Conservation (phyloP, 2,888 invertebrate species). For the Hyalella azteca region DNA sequence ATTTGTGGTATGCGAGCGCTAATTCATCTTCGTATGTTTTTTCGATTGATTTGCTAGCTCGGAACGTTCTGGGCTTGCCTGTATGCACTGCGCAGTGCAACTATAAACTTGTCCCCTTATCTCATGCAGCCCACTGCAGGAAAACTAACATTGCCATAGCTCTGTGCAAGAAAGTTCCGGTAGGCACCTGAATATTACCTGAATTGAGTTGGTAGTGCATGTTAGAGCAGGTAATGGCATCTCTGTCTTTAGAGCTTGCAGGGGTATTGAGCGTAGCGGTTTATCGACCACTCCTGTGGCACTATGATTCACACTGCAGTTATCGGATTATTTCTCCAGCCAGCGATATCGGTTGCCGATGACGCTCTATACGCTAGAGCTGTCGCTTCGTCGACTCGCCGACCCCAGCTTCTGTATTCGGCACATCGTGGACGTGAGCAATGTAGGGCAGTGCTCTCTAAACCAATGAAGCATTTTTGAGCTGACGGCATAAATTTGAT, state of each 20-base stretch:
- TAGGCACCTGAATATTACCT: slow-evolving; percentile 12
- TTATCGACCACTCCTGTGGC: slow-evolving; percentile 15
- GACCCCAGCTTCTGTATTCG: slow-evolving; percentile 16
- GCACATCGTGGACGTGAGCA: neutral
- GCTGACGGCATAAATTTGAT: no score
- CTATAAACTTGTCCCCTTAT: no score
- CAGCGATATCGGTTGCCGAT: slow-evolving; percentile 27
- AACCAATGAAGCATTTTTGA: no score
- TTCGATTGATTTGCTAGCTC: no score
- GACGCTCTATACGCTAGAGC: neutral
- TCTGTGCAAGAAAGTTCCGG: no score
- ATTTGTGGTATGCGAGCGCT: no score
- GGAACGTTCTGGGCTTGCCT: no score
- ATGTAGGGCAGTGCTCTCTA: no score
- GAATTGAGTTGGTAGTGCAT: slow-evolving; percentile 21
- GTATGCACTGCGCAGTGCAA: no score
- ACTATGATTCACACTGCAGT: slow-evolving; percentile 34
- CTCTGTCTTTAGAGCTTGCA: slow-evolving; percentile 18
- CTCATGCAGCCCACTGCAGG: no score
- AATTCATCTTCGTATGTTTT: no score
- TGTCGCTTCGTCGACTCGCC: slow-evolving; percentile 27
- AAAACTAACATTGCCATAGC: no score
- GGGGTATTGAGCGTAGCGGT: slow-evolving; percentile 28
- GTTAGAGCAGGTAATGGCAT: slow-evolving; percentile 26
- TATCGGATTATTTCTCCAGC: slow-evolving; percentile 30